Base-by-base conservation (phyloP, 2,888 invertebrate genomes). In the Rhingia campestris region DNA sequence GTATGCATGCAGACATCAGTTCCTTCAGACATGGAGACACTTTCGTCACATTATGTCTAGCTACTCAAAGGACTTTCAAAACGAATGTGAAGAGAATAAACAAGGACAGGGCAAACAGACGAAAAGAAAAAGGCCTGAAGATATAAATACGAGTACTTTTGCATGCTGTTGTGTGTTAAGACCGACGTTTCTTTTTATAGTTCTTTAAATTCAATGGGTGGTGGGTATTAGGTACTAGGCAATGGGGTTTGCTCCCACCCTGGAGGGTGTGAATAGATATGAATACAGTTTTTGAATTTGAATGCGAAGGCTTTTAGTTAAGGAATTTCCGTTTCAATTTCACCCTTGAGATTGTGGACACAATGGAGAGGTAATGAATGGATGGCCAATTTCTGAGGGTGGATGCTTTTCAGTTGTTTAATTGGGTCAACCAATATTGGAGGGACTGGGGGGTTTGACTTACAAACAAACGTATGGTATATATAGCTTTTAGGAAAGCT, bases 301-400 rank as follows among this genome's bases (percentile, higher is more conserved):
- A 70, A 59, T 32, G 59, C 6, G 12, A 33, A 58, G 41, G 59
- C 70, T 59, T 70, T 70, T 70, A 70, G 51, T 59, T 59, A 51
- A 59, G 51, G 33, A 7, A 49, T 41, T 70, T 49, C 49, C 39
- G 69, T 33, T 49, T 56, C 67, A 54, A 67, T 67, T 47, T 45
- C 45, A 37, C 33, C 54, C 33, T 39, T 41, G 41, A 43, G 22
- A 54, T 33, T 54, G 53, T 41, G 30, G 22, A 45, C 35, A 45
- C 56, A 56, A 47, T 56, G 37, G 37, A 22, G 47, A 22, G 39
- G 47, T 69, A 58, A 58, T 58, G 69, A 58, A 47, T 10, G n/a
- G 63, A 30, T 63, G 37, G n/a, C 22, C 22, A 22, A 22, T 22
- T 22, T 22, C 22, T 22, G 22, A 22, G 22, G 22, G 22, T 22